Conservation (phyloP, 1,140 invertebrate species). For the Drosophila nebulosa region DNA sequence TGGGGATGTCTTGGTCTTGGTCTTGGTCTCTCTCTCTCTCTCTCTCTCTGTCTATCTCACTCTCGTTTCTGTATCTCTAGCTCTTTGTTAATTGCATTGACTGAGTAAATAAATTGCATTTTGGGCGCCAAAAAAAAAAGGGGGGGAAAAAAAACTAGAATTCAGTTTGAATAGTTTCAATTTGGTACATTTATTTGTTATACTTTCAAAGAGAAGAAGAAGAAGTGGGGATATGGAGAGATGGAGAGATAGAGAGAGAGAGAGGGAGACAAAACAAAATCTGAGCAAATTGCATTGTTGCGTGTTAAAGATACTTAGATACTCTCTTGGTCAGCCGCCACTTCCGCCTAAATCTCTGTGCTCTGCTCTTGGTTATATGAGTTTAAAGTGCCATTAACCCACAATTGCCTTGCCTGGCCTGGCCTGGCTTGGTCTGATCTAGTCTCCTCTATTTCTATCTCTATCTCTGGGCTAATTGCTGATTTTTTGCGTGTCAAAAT, state of each 20-base stretch:
- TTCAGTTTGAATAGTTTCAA: background rate
- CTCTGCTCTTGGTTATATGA: slow-evolving; percentile 48
- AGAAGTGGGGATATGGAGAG: background rate
- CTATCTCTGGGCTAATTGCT: slow-evolving; percentile 57
- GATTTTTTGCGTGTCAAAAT: slow-evolving; percentile 75
- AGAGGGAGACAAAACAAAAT: background rate
- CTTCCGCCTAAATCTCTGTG: slow-evolving; percentile 27
- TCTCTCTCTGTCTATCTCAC: background rate
- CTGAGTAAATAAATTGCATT: slow-evolving; percentile 61
- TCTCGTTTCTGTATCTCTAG: background rate
- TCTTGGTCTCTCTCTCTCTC: background rate
- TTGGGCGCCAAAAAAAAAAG: slow-evolving; percentile 25
- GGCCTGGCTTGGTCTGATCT: background rate
- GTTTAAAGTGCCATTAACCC: slow-evolving; percentile 75
- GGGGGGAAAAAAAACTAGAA: background rate
- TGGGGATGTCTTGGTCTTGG: slow-evolving; percentile 12
- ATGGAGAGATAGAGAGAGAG: no score
- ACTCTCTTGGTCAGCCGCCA: background rate
- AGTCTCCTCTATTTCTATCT: slow-evolving; percentile 1
- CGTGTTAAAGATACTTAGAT: slow-evolving; percentile 68
- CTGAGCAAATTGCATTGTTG: slow-evolving; percentile 65
- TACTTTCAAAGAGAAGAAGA: background rate
- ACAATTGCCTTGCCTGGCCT: slow-evolving; percentile 61
- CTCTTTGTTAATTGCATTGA: slow-evolving; percentile 55
- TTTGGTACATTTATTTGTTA: background rate